Conservation (phyloP, 2,888 invertebrate genomes). For the Synergus laeviventris region DNA sequence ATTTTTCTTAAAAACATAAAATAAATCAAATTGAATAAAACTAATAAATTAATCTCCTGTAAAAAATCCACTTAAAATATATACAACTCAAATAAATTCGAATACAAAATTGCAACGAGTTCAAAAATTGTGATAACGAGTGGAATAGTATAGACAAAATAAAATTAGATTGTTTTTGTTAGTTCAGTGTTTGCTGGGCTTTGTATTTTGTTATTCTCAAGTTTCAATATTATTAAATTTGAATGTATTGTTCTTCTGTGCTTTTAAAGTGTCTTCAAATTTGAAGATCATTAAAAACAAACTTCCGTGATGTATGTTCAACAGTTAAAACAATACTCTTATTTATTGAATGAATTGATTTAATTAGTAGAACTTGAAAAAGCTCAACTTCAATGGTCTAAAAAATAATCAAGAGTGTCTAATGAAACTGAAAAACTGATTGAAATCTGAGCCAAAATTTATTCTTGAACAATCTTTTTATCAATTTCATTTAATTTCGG, state of each 20-base stretch:
- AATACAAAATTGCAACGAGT: neutral
- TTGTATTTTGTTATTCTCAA: neutral
- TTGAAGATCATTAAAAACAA: neutral
- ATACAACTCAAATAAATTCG: neutral
- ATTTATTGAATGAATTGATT: neutral
- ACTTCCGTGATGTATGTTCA: conserved; percentile 10
- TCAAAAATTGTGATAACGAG: neutral
- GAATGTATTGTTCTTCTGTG: neutral
- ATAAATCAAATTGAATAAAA: neutral
- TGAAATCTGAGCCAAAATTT: too few species aligned
- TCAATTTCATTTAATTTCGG: too few species aligned
- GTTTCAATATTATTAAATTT: neutral
- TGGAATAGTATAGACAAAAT: conserved; percentile 4
- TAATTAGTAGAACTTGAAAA: neutral
- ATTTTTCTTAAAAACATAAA: neutral
- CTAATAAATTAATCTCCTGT: neutral
- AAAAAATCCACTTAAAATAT: neutral
- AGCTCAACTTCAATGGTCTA: neutral
- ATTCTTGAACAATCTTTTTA: too few species aligned
- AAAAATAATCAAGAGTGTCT: neutral
- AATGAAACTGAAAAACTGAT: neutral
- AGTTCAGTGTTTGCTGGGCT: neutral
- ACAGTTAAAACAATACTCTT: conserved; percentile 1
- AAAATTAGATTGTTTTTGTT: neutral
- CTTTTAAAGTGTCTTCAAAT: neutral